These are phyloP conservation scores for Drosophila kanekoi DNA, from an alignment of 2,888 invertebrate genomes.

Conservation along the genomic window DNA sequence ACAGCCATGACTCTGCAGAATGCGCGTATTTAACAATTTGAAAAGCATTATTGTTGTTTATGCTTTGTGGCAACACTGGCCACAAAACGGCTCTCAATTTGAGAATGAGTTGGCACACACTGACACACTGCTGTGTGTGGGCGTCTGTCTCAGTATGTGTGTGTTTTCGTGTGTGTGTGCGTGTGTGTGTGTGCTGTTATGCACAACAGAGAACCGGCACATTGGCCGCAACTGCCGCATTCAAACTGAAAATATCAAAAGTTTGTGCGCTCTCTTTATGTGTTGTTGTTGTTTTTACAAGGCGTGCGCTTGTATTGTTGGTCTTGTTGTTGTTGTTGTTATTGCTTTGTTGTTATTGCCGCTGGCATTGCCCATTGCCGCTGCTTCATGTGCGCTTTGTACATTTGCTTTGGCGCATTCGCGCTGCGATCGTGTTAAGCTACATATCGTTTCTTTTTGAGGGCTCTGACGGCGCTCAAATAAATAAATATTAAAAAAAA, in stretches of 20 bases:
- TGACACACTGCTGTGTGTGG: background rate
- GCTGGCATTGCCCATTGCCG: slow-evolving; percentile 17
- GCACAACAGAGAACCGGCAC: slow-evolving; percentile 37
- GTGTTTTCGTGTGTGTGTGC: slow-evolving; percentile 13
- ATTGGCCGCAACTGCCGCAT: slow-evolving; percentile 3
- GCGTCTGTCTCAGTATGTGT: slow-evolving; percentile 7
- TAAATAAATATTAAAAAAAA: background rate
- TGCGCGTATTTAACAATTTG: background rate
- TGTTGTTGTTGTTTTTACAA: slow-evolving; percentile 18
- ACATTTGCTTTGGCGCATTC: slow-evolving; percentile 59
- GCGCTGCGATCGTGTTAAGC: slow-evolving; percentile 66
- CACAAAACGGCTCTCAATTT: slow-evolving; percentile 1
- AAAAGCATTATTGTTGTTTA: background rate
- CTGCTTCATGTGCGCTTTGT: slow-evolving; percentile 56
- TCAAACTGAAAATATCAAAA: slow-evolving; percentile 40
- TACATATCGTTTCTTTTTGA: slow-evolving; percentile 52
- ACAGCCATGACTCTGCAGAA: slow-evolving; percentile 18
- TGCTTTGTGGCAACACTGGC: slow-evolving; percentile 44
- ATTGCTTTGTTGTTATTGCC: background rate
- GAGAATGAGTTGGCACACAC: slow-evolving; percentile 8
- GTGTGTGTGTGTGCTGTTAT: slow-evolving; percentile 30
- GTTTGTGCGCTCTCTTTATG: slow-evolving; percentile 16
- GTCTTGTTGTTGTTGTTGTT: slow-evolving; percentile 12
- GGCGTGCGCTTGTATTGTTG: slow-evolving; percentile 4
- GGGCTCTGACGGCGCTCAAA: slow-evolving; percentile 29